These are phyloP conservation scores for Myotis pilosus DNA, from an alignment of 2,797 vertebrate species.

Conservation along the genomic window DNA sequence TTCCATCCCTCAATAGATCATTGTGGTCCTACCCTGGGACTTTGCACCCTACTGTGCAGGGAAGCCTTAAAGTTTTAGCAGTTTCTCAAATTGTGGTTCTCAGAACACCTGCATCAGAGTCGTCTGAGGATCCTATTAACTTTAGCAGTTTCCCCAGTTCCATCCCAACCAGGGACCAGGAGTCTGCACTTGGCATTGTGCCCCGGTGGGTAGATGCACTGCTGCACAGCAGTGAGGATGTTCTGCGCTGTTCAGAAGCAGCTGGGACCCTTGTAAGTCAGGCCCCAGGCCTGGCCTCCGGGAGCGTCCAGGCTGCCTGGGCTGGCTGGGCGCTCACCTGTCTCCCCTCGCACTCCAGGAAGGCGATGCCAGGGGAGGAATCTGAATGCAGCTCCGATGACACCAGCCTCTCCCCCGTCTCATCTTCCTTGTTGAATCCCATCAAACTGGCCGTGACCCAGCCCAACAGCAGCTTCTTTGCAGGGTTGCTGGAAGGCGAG, in stretches of 20 bases:
- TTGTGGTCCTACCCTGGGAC: neutral
- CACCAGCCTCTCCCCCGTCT: conserved; percentile 50
- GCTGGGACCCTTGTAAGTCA: neutral
- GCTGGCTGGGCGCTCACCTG: neutral
- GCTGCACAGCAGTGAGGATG: neutral
- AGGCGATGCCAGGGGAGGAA: conserved; percentile 51
- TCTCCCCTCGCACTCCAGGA: conserved; percentile 27
- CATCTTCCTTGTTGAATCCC: conserved; percentile 52
- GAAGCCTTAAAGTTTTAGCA: neutral
- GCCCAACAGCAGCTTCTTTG: conserved; percentile 75
- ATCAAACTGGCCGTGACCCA: conserved; percentile 71
- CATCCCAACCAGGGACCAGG: neutral
- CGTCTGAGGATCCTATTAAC: neutral
- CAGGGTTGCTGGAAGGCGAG: conserved; percentile 67
- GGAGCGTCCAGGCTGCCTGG: neutral
- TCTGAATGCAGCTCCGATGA: conserved; percentile 71
- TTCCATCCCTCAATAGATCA: neutral
- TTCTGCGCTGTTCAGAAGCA: neutral
- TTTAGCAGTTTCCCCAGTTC: neutral
- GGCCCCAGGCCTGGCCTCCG: neutral
- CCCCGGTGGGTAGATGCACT: neutral
- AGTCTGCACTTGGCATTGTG: neutral
- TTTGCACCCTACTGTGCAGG: neutral
- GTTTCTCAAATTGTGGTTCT: conserved; percentile 13
- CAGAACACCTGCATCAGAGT: neutral